Evolutionary conservation across 1,140 invertebrate genomes (phyloP).

Genomic region (Akabosia matsudoensis): DNA sequence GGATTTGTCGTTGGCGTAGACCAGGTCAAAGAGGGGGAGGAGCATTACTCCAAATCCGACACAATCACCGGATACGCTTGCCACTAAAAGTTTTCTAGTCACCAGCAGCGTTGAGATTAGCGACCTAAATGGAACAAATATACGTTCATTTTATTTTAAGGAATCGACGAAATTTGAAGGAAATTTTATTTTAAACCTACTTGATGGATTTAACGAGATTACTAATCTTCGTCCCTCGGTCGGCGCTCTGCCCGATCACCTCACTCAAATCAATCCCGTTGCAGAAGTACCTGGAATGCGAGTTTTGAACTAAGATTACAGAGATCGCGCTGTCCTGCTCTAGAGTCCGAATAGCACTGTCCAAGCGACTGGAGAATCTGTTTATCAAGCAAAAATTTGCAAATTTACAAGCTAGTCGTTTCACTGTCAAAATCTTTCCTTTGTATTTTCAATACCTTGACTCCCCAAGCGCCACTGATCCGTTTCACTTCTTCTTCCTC

Average conservation of each 20-base stretch:
- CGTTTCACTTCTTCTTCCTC: background rate
- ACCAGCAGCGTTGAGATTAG: background rate
- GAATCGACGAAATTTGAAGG: background rate
- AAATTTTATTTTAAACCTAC: background rate
- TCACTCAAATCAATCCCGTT: background rate
- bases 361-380: background rate
- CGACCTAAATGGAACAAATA: background rate
- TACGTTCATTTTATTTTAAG: background rate
- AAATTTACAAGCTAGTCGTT: background rate
- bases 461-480: background rate
- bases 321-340: background rate
- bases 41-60: background rate
- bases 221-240: background rate
- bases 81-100: background rate
- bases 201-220: background rate
- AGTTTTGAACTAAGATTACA: background rate
- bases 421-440: background rate
- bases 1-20: conserved; percentile 15
- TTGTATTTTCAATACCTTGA: background rate
- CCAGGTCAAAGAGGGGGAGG: background rate
- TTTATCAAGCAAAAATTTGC: background rate
- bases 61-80: conserved; percentile 1
- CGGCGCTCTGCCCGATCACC: background rate
- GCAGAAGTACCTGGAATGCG: conserved; percentile 7
- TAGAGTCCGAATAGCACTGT: background rate